These are phyloP conservation scores for Vespertilio murinus DNA, from an alignment of 2,797 vertebrate genomes.

Conservation along the genomic window DNA sequence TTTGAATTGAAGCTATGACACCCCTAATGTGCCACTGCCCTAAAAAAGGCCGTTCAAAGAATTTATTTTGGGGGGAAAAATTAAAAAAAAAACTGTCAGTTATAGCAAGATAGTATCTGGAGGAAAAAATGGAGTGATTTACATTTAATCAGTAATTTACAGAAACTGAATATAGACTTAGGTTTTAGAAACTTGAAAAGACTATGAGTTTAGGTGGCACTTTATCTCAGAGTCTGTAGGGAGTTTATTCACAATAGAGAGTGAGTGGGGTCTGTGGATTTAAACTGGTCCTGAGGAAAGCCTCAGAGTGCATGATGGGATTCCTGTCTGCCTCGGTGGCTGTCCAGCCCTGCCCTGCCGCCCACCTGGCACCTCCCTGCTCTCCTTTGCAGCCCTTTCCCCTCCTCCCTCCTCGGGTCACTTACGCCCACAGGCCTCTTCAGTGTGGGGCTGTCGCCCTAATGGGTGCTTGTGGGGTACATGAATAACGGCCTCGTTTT, in stretches of 20 bases:
- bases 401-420: fast-evolving
- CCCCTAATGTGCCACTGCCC: background rate
- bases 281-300: background rate
- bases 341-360: background rate
- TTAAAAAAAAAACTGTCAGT: background rate
- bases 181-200: background rate
- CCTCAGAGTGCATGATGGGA: background rate
- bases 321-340: background rate
- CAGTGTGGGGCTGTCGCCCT: background rate
- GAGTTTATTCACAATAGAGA: background rate
- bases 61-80: background rate
- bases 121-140: background rate
- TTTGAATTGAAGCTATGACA: background rate
- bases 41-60: background rate
- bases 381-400: background rate
- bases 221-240: background rate
- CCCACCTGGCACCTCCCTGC: fast-evolving
- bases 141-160: background rate
- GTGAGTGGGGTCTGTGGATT: background rate
- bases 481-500: background rate
- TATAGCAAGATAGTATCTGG: background rate
- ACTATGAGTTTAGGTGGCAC: background rate
- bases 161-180: background rate
- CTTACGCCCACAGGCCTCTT: background rate
- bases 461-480: too few species aligned